Percentiles rank a stretch among this genome's conserved stretches.
These are phyloP conservation scores for Sthenelais limicola DNA, from an alignment of 2,888 invertebrate species.

Conservation along the genomic window DNA sequence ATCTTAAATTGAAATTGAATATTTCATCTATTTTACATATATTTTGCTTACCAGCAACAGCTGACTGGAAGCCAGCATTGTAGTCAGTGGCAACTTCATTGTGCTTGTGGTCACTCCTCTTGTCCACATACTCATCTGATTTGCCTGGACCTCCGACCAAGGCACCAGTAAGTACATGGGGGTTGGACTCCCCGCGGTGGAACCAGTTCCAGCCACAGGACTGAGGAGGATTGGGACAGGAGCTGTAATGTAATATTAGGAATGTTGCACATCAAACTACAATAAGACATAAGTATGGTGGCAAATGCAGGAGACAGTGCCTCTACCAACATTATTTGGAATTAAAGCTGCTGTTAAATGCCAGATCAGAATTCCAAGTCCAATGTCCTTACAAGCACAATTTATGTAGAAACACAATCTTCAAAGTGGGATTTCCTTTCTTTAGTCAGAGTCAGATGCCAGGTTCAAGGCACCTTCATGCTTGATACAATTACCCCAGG, in stretches of 20 bases:
- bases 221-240: conserved; percentile 59
- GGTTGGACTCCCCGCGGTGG: conserved; percentile 57
- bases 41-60: conserved; percentile 34
- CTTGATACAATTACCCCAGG: too few relatives aligned
- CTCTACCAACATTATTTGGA: too few relatives aligned
- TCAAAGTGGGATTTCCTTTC: too few relatives aligned
- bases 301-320: too few relatives aligned
- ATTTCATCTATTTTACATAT: too few relatives aligned
- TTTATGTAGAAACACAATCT: background rate
- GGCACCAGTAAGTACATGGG: conserved; percentile 64
- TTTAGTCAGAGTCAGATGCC: too few relatives aligned
- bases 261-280: too few relatives aligned
- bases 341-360: too few relatives aligned
- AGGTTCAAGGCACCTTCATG: too few relatives aligned
- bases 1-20: too few relatives aligned
- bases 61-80: conserved; percentile 40
- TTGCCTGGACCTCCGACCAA: conserved; percentile 66
- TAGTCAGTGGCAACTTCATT: conserved; percentile 41
- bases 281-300: background rate
- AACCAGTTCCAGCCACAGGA: conserved; percentile 61
- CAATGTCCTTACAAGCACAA: background rate
- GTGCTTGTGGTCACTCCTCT: conserved; percentile 19
- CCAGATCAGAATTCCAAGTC: background rate
- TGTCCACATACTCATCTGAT: conserved; percentile 26
- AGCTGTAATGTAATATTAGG: conserved; percentile 54